These are phyloP conservation scores for Diceros bicornis DNA, from an alignment of 2,797 vertebrate genomes.

Conservation along the genomic window DNA sequence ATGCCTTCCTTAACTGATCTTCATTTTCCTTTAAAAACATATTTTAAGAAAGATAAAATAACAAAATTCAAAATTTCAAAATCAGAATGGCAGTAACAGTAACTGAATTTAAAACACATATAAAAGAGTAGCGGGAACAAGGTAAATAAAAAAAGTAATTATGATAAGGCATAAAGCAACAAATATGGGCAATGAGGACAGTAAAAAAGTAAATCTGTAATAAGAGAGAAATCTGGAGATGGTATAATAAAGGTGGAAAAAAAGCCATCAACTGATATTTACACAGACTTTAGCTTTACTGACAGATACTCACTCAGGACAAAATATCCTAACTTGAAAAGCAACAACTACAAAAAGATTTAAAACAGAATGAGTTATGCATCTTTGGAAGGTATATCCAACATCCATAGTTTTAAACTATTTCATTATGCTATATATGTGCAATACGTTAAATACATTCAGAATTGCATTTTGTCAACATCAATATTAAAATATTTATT, in stretches of 20 bases:
- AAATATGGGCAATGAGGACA: constrained; percentile 82
- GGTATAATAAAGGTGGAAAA: constrained; percentile 63
- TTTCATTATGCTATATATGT: not conserved
- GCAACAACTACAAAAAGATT: constrained; percentile 22
- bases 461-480: constrained; percentile 53
- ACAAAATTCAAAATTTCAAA: constrained; percentile 33
- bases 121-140: constrained; percentile 73
- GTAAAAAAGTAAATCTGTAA: constrained; percentile 80
- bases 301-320: constrained; percentile 68
- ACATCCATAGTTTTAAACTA: constrained; percentile 19
- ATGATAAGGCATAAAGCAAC: constrained; percentile 81
- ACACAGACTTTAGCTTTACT: constrained; percentile 78
- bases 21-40: constrained; percentile 66
- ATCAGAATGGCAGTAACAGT: constrained; percentile 65
- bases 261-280: constrained; percentile 80
- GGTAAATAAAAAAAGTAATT: constrained; percentile 68
- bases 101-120: constrained; percentile 66
- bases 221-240: constrained; percentile 78
- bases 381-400: constrained; percentile 20
- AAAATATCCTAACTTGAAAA: constrained; percentile 76
- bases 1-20: constrained; percentile 57
- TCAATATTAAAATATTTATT: constrained; percentile 58
- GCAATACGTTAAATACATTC: constrained; percentile 43
- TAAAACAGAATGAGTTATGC: constrained; percentile 51
- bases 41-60: constrained; percentile 14